Evolutionary conservation across 1,140 invertebrate genomes (phyloP), one percentile per base, ranked within the genome.

Genomic region (Drosophila pallidifrons): DNA sequence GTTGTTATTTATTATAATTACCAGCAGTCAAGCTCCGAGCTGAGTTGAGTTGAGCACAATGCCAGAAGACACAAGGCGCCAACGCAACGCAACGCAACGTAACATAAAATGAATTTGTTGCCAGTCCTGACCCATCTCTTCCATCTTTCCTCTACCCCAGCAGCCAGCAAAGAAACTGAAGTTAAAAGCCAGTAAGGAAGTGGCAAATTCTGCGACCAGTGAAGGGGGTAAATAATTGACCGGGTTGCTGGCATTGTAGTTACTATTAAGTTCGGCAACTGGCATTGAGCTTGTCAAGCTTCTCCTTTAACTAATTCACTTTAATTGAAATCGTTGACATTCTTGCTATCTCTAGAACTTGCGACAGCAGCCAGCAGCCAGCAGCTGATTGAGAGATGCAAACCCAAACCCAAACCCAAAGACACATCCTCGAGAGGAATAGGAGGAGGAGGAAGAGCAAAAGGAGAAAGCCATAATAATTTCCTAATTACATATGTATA

Each of bases 1-100:
- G 83, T 88, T 88, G 83, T 88, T 88, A 88, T 90, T 88, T 88
- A 88, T 88, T 89, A 88, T 88, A 89, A 88, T 89, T 88, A 88
- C 83, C 83, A 88, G 67, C 81, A 88, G 82, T 88, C 79, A 81
- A 79, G 79, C 69, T 65, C 35, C 49, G 79, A 8, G 35, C 10
- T 38, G 35, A 8, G 35, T 38, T 38, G 35, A 70, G 79, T 66
- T 73, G 52, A 75, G 75, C 65, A 65, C 60, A 64, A 75, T 46
- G 57, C 47, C 41, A 64, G 58, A 58, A 69, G 65, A 75, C 59
- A 35, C 61, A 66, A 57, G 77, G 51, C 69, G 63, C 67, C 32
- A 32, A 32, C 32, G 32, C 32, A 32, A 32, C 32, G 7, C 6
- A 32, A 32, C 30, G 6, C 32, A 32, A 8, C 32, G 35, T 10